Evolutionary conservation across 2,113 vertebrate genomes (phyloP).

Genomic region (Paraplagusia blochii): DNA sequence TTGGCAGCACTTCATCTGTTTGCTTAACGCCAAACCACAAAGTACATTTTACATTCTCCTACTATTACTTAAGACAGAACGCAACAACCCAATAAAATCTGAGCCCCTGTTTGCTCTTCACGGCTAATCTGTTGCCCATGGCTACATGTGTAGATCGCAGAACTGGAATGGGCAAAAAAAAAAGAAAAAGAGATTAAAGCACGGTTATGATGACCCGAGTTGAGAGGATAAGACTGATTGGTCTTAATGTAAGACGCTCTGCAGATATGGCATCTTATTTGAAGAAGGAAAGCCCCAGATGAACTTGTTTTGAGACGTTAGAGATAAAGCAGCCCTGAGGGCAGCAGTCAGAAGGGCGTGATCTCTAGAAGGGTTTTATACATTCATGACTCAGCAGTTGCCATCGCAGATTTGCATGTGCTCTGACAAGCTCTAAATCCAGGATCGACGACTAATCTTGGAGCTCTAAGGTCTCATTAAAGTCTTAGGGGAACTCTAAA

Average conservation of each 20-base stretch:
- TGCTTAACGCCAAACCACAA: background rate
- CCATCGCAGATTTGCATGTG: conserved; percentile 14
- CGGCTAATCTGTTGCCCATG: background rate
- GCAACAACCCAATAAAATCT: background rate
- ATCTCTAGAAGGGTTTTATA: conserved; percentile 14
- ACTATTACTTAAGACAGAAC: conserved; percentile 3
- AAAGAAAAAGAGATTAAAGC: background rate
- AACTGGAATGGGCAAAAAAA: background rate
- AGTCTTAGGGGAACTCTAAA: background rate
- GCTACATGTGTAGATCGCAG: background rate
- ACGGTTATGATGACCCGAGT: background rate
- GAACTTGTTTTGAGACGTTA: background rate
- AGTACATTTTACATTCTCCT: background rate
- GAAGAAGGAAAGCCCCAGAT: background rate
- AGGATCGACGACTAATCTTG: background rate
- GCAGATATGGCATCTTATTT: background rate
- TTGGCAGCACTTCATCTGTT: conserved; percentile 23
- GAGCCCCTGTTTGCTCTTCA: background rate
- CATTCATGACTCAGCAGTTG: conserved; percentile 33
- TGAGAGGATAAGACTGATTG: background rate
- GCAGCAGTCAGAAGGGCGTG: conserved; percentile 6
- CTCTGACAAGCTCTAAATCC: conserved; percentile 26
- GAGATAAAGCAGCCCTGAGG: conserved; percentile 1
- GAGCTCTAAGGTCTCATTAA: background rate
- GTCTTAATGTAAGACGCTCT: background rate